Evolutionary conservation across 2,113 vertebrate species (phyloP), one percentile per base, ranked within the genome.

Genomic region (Aegithalos caudatus): DNA sequence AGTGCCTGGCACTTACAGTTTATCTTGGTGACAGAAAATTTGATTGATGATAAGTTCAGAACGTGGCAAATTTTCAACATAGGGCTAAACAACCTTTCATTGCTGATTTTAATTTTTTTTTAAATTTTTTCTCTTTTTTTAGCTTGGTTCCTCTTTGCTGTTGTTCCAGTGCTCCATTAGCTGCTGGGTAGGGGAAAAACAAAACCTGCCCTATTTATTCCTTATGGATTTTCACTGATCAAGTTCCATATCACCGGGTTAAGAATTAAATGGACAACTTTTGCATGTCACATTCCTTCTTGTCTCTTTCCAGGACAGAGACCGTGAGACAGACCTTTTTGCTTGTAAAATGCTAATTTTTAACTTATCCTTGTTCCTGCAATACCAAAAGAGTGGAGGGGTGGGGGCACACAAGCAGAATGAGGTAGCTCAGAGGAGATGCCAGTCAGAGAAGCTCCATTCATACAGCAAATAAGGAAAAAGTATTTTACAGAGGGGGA

Each of bases 41-140:
- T 96, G 95, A 94, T 92, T 81, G 88, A 96, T 81, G 76, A 33
- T 83, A 96, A 96, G 90, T 94, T 97, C 90, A 94, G 61, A 92
- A 90, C 93, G 90, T 92, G 72, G 92, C 86, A 92, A 95, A 86
- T 88, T 92, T 91, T 92, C 72, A 92, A 93, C 92, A 92, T 4
- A 70, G 69, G 93, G 57, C 86, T 92, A 86, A 96, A 86, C 77
- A 96, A 95, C 82, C 82, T 84, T 88, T 92, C 5, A 18, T 23
- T 67, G 58, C 17, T 31, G 70, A 37, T 57, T 94, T 94, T 64
- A 73, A 38, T 84, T 72, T 48, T 10, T 31, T 29, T 54, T 12
- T 53, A n/a, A 47, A 23, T 54, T 53, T 74, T 56, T 40, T 37
- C 21, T 37, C 21, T 40, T 54, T 76, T 61, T 35, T 40, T 13